Base-by-base conservation (phyloP, 2,888 invertebrate genomes). In the Octodonta nipae region DNA sequence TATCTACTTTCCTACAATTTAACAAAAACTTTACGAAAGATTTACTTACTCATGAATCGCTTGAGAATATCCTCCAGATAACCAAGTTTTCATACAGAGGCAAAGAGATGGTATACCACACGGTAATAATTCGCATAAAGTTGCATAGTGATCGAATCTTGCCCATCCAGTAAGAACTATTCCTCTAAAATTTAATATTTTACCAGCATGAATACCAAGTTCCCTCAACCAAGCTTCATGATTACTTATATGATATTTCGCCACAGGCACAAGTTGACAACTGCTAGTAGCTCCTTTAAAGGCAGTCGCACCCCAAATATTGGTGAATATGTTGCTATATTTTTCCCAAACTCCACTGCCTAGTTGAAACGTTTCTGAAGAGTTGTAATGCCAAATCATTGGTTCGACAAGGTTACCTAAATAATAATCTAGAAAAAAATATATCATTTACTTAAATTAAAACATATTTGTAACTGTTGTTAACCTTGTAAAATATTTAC, bases 211-310 rank as follows among this genome's bases (percentile, higher is more conserved):
- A 3, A 54, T 52, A 15, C 64, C 59, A 1, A 77, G 52, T 43
- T 71, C 71, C 7, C 61, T 51, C 6, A 76, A 48, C 82, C 87
- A 87, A 2, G 76, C 74, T 38, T 73, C 69, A 37, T 86, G 81
- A 58, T 85, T 87, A 44, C 77, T 76, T 7, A 79, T 62, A 50
- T 87, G 86, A 38, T 80, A 74, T 13, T 64, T 63, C 31, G 75
- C 69, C 7, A 77, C 67, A 0, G 84, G 79, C 33, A 80, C 52
- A 37, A 67, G 52, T 65, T 78, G 75, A 45, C 72, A 70, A 33
- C 78, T 74, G 1, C 85, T 82, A 37, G 83, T 82, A 1, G 88
- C 85, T 1, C 89, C 89, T 63, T 89, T 89, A 54, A 75, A 89
- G 0, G 87, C 85, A 15, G 80, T 78, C 0, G 78, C 88, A 0